Conservation (phyloP, 2,113 vertebrate species). For the Gallinago media region DNA sequence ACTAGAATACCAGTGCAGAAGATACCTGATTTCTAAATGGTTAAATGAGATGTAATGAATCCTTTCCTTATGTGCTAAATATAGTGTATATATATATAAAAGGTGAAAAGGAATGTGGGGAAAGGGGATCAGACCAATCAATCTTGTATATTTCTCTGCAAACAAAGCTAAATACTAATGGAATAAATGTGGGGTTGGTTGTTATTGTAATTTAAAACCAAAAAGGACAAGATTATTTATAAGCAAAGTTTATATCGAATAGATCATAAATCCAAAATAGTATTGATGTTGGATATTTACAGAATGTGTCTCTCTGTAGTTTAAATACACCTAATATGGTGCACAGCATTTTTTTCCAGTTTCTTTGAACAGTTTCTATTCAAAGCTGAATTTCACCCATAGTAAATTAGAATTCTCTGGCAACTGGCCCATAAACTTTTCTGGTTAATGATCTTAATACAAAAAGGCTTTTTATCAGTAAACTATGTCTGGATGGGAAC, state of each 20-base stretch:
- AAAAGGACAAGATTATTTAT: neutral
- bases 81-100: neutral
- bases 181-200: neutral
- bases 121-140: neutral
- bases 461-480: slow-evolving; percentile 49
- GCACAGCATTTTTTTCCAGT: neutral
- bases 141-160: neutral
- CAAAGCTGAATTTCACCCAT: slow-evolving; percentile 25
- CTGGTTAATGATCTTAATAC: slow-evolving; percentile 27
- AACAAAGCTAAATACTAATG: neutral
- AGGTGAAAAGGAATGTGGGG: neutral
- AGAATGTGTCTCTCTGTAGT: neutral
- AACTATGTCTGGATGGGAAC: slow-evolving; percentile 11
- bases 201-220: neutral
- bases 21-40: neutral
- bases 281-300: neutral
- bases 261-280: neutral
- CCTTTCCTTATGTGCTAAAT: neutral
- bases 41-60: neutral
- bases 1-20: neutral
- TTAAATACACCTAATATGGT: neutral
- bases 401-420: slow-evolving; percentile 41
- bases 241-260: neutral
- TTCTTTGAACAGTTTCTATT: neutral
- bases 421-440: slow-evolving; percentile 8